Evolutionary conservation across 2,797 vertebrate species (phyloP).

Genomic region (Pseudochaenichthys georgianus): DNA sequence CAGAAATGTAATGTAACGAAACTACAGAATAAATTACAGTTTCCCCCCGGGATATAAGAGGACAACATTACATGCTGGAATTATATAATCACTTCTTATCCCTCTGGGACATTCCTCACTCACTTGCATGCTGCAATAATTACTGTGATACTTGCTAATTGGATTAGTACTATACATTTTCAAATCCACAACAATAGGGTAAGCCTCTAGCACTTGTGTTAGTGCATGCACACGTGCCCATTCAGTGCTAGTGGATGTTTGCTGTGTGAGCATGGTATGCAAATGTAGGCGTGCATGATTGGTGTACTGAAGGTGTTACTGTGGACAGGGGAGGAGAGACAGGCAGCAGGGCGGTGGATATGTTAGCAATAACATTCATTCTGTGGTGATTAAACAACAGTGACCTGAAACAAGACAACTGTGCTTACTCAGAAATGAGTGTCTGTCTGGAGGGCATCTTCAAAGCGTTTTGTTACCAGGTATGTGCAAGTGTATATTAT

Average conservation of each 20-base stretch:
- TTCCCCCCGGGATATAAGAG: not conserved
- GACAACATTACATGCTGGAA: conserved; percentile 3
- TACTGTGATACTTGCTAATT: conserved; percentile 62
- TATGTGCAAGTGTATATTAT: conserved; percentile 49
- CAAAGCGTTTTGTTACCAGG: conserved; percentile 50
- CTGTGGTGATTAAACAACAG: conserved; percentile 27
- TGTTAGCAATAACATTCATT: conserved; percentile 9
- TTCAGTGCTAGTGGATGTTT: conserved; percentile 34
- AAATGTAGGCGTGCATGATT: conserved; percentile 41
- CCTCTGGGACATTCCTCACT: conserved; percentile 37
- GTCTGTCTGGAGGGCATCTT: conserved; percentile 28
- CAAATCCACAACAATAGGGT: conserved; percentile 56
- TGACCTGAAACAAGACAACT: conserved; percentile 33
- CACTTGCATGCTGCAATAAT: conserved; percentile 35
- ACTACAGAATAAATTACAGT: not conserved
- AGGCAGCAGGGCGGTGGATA: conserved; percentile 14
- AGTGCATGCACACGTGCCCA: conserved; percentile 12
- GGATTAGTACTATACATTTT: conserved; percentile 67
- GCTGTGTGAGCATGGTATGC: conserved; percentile 19
- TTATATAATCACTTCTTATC: conserved; percentile 15
- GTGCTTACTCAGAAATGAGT: conserved; percentile 16
- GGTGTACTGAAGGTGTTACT: conserved; percentile 26
- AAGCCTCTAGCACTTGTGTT: conserved; percentile 50
- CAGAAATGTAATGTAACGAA: not conserved
- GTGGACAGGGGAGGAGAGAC: conserved; percentile 24